Percentiles rank a stretch among this genome's conserved stretches.
phyloP scores from a whole-genome alignment of 2,888 invertebrate species.

The Ommatoiulus sabulosus region DNA sequence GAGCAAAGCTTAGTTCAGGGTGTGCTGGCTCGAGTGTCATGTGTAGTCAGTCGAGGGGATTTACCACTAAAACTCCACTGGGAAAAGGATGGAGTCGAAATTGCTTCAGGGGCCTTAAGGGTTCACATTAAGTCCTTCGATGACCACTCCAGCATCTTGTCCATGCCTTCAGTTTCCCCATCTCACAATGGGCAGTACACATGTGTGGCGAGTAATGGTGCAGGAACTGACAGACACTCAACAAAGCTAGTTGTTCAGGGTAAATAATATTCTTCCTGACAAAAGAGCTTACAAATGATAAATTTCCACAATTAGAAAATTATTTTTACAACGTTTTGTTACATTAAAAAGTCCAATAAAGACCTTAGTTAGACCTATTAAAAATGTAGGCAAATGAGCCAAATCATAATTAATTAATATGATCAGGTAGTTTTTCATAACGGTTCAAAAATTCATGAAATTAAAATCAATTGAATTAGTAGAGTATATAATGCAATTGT shows the following conservation, averaged over 20 bases:
- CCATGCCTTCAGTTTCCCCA: slow-evolving; percentile 62
- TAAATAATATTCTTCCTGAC: slow-evolving; percentile 57
- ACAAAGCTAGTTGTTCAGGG: slow-evolving; percentile 63
- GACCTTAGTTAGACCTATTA: too few relatives aligned
- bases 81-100: slow-evolving; percentile 73
- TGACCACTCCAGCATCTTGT: slow-evolving; percentile 63
- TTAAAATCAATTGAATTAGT: too few relatives aligned
- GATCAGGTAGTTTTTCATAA: too few relatives aligned
- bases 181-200: slow-evolving; percentile 64
- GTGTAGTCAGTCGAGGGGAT: slow-evolving; percentile 60
- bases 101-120: slow-evolving; percentile 58
- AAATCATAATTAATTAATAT: too few relatives aligned
- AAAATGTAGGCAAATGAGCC: too few relatives aligned
- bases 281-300: slow-evolving; percentile 2
- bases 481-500: too few relatives aligned
- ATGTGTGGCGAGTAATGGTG: slow-evolving; percentile 63
- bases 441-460: too few relatives aligned
- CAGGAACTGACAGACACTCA: slow-evolving; percentile 62
- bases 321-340: too few relatives aligned
- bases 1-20: slow-evolving; percentile 60
- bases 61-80: slow-evolving; percentile 60
- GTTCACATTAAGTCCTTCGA: slow-evolving; percentile 62
- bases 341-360: too few relatives aligned
- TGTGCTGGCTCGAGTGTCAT: slow-evolving; percentile 60
- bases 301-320: too few relatives aligned